These are phyloP conservation scores for Sepiola atlantica DNA, from an alignment of 2,888 invertebrate species.

Conservation along the genomic window DNA sequence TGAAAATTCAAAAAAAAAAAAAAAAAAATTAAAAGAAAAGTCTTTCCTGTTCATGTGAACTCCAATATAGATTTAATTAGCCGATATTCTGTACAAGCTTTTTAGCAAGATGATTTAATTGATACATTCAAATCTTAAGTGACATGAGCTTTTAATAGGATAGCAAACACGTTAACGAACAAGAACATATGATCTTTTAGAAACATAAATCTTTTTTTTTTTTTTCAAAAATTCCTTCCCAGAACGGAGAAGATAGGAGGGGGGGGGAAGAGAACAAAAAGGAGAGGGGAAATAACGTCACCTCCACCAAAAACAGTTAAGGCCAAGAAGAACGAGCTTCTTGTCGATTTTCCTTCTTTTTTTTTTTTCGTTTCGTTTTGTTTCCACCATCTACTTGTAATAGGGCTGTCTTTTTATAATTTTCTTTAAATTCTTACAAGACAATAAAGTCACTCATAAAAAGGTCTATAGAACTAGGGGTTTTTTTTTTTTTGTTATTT, in stretches of 20 bases:
- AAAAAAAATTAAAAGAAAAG: too few species aligned
- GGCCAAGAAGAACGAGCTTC: background rate
- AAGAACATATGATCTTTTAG: slow-evolving; percentile 34
- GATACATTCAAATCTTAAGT: background rate
- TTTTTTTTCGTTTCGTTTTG: too few species aligned
- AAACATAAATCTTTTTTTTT: slow-evolving; percentile 9
- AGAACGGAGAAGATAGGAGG: slow-evolving; percentile 35
- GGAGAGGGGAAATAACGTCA: slow-evolving; percentile 10
- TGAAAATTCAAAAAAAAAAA: background rate
- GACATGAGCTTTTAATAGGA: slow-evolving; percentile 41
- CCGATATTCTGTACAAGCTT: slow-evolving; percentile 38
- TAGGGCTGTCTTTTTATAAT: background rate
- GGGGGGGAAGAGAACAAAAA: background rate
- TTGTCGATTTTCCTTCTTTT: too few species aligned
- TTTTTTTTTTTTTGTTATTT: background rate
- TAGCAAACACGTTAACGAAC: slow-evolving; percentile 37
- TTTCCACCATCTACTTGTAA: background rate
- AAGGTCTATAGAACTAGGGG: background rate
- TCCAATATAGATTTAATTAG: slow-evolving; percentile 37
- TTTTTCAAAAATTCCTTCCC: slow-evolving; percentile 43
- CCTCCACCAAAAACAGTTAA: slow-evolving; percentile 39
- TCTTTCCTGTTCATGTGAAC: slow-evolving; percentile 32
- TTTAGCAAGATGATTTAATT: slow-evolving; percentile 41
- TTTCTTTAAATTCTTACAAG: slow-evolving; percentile 13
- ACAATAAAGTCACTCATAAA: slow-evolving; percentile 21